These are phyloP conservation scores for Takifugu ocellatus DNA, from an alignment of 2,797 vertebrate species.

Conservation along the genomic window DNA sequence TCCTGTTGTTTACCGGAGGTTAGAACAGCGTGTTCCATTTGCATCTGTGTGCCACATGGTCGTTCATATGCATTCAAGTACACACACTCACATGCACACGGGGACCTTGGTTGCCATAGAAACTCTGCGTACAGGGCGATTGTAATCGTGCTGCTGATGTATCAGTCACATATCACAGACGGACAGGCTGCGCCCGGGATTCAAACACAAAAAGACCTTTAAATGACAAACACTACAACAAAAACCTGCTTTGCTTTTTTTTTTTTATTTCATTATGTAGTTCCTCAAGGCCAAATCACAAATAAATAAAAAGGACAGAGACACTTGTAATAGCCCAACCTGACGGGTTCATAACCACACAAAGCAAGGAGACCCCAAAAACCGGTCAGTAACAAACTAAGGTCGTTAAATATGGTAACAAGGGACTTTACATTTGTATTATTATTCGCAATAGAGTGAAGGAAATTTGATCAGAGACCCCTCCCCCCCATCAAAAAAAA, in stretches of 20 bases:
- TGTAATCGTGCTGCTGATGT: slow-evolving; percentile 49
- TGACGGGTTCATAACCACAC: slow-evolving; percentile 47
- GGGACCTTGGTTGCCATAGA: slow-evolving; percentile 74
- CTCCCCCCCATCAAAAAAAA: not conserved
- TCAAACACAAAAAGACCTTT: slow-evolving; percentile 1
- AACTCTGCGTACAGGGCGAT: slow-evolving; percentile 63
- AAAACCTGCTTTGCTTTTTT: not conserved
- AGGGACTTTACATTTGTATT: slow-evolving; percentile 64
- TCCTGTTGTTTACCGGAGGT: slow-evolving; percentile 47
- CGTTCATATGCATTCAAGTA: slow-evolving; percentile 36
- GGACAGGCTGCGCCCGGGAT: slow-evolving; percentile 21
- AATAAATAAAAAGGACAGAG: slow-evolving; percentile 85
- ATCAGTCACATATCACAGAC: slow-evolving; percentile 30
- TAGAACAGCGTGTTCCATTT: slow-evolving; percentile 43
- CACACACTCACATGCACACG: slow-evolving; percentile 20
- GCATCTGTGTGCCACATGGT: slow-evolving; percentile 19
- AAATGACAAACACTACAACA: not conserved
- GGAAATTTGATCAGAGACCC: slow-evolving; percentile 45
- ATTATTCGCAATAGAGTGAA: slow-evolving; percentile 41
- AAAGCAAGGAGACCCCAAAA: slow-evolving; percentile 39
- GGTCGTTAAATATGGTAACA: slow-evolving; percentile 59
- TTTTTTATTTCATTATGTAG: slow-evolving; percentile 64
- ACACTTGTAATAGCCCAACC: slow-evolving; percentile 68
- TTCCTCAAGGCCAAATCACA: slow-evolving; percentile 80
- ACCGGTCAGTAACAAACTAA: slow-evolving; percentile 50